phyloP scores from a whole-genome alignment of 2,888 invertebrate species.

The Creontiades dilutus region DNA sequence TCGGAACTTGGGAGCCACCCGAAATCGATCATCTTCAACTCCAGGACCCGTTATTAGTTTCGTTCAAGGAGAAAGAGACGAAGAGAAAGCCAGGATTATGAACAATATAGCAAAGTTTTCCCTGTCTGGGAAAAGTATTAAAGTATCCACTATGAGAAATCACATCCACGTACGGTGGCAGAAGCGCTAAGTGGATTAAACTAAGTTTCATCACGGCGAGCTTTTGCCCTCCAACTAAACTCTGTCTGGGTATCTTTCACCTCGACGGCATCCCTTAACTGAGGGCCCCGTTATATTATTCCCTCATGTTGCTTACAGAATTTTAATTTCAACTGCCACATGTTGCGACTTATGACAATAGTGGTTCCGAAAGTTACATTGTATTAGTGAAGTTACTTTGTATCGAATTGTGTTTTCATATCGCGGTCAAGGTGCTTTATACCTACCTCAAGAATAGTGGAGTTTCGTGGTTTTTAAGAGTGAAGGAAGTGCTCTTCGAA shows the following conservation, averaged over 20 bases:
- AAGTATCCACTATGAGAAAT: constrained; percentile 25
- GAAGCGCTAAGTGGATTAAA: constrained; percentile 25
- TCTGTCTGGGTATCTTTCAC: constrained; percentile 12
- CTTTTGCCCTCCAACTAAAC: background rate
- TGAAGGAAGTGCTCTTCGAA: no score
- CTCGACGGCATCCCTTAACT: background rate
- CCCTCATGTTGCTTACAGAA: background rate
- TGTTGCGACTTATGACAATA: no score
- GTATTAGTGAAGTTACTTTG: no score
- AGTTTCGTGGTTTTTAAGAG: no score
- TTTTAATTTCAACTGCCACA: background rate
- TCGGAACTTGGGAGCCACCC: background rate
- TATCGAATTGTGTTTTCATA: no score
- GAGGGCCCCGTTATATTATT: background rate
- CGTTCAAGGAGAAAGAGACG: background rate
- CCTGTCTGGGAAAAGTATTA: background rate
- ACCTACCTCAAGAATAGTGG: no score
- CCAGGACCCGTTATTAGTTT: background rate
- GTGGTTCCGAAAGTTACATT: no score
- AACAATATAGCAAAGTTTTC: constrained; percentile 14
- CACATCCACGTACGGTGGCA: constrained; percentile 1
- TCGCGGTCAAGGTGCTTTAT: no score
- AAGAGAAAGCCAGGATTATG: background rate
- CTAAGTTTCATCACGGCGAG: background rate
- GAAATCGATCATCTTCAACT: constrained; percentile 25